Evolutionary conservation across 2,113 vertebrate species (phyloP).

Genomic region (Casuarius casuarius): DNA sequence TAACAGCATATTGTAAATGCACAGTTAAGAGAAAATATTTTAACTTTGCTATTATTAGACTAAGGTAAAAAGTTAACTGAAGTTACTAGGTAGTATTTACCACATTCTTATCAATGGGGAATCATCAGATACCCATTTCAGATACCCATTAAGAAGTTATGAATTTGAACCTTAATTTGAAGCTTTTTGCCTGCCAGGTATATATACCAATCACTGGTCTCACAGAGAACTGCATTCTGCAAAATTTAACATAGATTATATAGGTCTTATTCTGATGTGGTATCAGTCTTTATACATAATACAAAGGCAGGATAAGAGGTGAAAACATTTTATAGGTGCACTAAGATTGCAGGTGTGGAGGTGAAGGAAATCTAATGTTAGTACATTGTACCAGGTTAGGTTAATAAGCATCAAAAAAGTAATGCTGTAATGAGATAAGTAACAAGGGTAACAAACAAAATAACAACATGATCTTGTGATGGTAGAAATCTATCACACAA

Average conservation of each 20-base stretch:
- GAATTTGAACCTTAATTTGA: not conserved
- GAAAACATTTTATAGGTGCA: not conserved
- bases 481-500: not conserved
- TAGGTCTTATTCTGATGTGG: not conserved
- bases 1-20: not conserved
- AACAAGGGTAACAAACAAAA: not conserved
- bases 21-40: not conserved
- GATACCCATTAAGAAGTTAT: not conserved
- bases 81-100: not conserved
- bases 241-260: not conserved
- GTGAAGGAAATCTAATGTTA: not conserved
- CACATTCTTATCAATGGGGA: not conserved
- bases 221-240: not conserved
- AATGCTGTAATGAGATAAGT: not conserved
- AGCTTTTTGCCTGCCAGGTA: not conserved
- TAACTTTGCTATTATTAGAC: not conserved
- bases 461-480: not conserved
- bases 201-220: not conserved
- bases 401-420: not conserved
- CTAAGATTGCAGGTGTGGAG: not conserved
- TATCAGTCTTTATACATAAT: not conserved
- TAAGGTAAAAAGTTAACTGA: not conserved
- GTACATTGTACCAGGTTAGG: not conserved
- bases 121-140: not conserved
- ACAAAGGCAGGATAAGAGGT: not conserved